Evolutionary conservation across 2,888 invertebrate species (phyloP).

Genomic region (Biston stratarius): DNA sequence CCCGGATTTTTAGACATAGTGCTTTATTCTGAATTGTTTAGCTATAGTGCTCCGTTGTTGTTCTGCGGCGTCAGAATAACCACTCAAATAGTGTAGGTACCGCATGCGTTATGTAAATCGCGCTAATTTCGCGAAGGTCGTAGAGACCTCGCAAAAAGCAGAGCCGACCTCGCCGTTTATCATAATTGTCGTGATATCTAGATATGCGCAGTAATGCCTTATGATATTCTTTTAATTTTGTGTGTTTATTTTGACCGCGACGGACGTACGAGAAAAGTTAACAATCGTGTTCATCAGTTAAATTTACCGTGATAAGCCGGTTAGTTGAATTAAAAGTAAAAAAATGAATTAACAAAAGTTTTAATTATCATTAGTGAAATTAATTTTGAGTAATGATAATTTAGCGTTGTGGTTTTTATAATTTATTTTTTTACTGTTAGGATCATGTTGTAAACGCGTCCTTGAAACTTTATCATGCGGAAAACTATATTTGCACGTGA

Average conservation of each 20-base stretch:
- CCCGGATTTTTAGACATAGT: too few relatives aligned
- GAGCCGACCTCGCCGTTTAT: slow-evolving; percentile 78
- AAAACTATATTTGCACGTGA: slow-evolving; percentile 48
- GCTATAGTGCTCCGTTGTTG: not conserved
- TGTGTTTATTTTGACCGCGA: slow-evolving; percentile 56
- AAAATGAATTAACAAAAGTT: not conserved
- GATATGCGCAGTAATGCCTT: slow-evolving; percentile 73
- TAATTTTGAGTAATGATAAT: not conserved
- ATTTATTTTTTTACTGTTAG: not conserved
- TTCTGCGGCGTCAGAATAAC: slow-evolving; percentile 16
- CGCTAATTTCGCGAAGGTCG: slow-evolving; percentile 81
- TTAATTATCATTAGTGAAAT: slow-evolving; percentile 9
- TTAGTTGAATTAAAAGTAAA: too few relatives aligned
- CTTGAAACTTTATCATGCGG: slow-evolving; percentile 41
- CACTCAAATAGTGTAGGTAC: slow-evolving; percentile 63
- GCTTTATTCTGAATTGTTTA: not conserved
- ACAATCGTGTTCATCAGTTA: slow-evolving; percentile 1
- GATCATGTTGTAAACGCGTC: not conserved
- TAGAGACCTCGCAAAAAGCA: slow-evolving; percentile 77
- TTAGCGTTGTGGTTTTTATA: not conserved
- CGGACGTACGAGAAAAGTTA: slow-evolving; percentile 48
- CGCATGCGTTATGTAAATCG: slow-evolving; percentile 75
- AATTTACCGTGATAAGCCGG: slow-evolving; percentile 28
- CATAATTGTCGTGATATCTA: slow-evolving; percentile 72
- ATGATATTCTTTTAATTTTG: slow-evolving; percentile 69